phyloP scores from a whole-genome alignment of 2,888 invertebrate species.

The Epicampocera succincta region DNA sequence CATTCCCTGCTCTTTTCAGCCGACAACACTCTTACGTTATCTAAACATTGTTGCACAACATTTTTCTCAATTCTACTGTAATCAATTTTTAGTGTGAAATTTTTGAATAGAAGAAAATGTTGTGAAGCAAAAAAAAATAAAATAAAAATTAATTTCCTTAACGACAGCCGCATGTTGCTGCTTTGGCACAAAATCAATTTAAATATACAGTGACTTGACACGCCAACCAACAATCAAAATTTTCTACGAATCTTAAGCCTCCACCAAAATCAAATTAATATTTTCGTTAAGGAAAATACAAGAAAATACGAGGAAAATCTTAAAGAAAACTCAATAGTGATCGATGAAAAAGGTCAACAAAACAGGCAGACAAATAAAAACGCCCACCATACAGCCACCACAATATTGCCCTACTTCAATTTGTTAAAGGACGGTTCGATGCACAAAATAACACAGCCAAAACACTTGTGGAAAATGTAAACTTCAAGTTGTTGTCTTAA shows the following conservation, averaged over 20 bases:
- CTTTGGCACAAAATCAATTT: slow-evolving; percentile 50
- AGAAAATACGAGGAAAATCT: slow-evolving; percentile 33
- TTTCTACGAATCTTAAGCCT: slow-evolving; percentile 21
- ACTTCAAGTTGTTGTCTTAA: slow-evolving; percentile 28
- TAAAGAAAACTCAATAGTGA: slow-evolving; percentile 39
- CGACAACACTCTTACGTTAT: no score
- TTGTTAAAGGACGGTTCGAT: slow-evolving; percentile 38
- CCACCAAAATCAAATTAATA: slow-evolving; percentile 32
- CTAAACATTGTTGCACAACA: no score
- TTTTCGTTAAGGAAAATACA: slow-evolving; percentile 3
- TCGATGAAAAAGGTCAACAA: slow-evolving; percentile 62
- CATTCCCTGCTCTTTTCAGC: no score
- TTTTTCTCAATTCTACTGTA: no score
- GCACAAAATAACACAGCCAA: slow-evolving; percentile 12
- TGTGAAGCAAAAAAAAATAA: slow-evolving; percentile 11
- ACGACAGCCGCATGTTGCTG: slow-evolving; percentile 46
- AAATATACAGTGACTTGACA: slow-evolving; percentile 64
- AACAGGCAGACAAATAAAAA: slow-evolving; percentile 61
- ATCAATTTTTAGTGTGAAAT: no score
- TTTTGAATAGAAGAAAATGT: no score
- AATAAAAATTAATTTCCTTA: slow-evolving; percentile 51
- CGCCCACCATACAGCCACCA: slow-evolving; percentile 53
- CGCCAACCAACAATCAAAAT: slow-evolving; percentile 60
- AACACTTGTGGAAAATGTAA: slow-evolving; percentile 8
- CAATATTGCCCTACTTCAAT: slow-evolving; percentile 66